Evolutionary conservation across 2,113 vertebrate species (phyloP).

Genomic region (Glareola pratincola): DNA sequence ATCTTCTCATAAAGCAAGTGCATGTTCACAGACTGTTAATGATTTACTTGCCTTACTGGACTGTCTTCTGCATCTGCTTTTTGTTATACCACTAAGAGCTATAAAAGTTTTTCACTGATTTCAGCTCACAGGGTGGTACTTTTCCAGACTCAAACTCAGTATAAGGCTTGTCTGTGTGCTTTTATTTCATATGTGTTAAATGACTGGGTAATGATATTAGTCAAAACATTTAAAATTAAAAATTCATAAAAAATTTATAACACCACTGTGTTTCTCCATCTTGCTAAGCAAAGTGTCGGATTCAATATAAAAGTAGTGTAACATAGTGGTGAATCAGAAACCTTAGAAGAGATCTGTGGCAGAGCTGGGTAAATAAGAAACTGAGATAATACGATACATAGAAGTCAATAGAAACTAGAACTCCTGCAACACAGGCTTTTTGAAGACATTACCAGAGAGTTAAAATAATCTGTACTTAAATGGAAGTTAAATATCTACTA

Average conservation of each 20-base stretch:
- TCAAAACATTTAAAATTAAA: not conserved
- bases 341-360: not conserved
- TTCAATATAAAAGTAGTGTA: not conserved
- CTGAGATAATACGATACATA: not conserved
- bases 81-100: not conserved
- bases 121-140: not conserved
- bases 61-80: not conserved
- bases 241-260: not conserved
- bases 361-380: constrained; percentile 40
- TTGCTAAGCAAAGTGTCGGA: not conserved
- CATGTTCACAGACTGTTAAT: not conserved
- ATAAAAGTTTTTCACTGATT: not conserved
- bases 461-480: not conserved
- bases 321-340: not conserved
- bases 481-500: constrained; percentile 25
- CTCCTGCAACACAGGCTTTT: not conserved
- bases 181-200: not conserved
- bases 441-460: not conserved
- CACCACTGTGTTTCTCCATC: not conserved
- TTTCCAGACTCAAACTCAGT: not conserved
- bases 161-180: not conserved
- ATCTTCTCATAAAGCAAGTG: not conserved
- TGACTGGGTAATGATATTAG: not conserved
- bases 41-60: not conserved
- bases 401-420: constrained; percentile 26